Evolutionary conservation across 2,797 vertebrate genomes (phyloP).

Genomic region (Dallia pectoralis): DNA sequence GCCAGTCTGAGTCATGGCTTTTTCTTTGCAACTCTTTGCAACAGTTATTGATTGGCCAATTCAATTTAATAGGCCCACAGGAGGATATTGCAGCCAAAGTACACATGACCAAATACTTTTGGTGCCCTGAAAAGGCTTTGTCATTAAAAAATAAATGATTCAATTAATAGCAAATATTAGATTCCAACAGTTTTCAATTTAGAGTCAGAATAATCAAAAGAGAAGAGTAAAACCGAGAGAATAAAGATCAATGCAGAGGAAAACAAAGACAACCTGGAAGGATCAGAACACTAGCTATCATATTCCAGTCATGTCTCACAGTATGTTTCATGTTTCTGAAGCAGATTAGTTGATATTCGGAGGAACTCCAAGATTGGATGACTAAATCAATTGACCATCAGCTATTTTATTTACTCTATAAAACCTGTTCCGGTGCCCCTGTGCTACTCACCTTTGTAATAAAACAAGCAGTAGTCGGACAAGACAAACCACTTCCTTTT

Average conservation of each 20-base stretch:
- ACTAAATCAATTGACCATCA: slow-evolving; percentile 1
- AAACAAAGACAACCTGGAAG: slow-evolving; percentile 5
- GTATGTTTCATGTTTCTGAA: slow-evolving; percentile 20
- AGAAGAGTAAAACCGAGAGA: slow-evolving; percentile 26
- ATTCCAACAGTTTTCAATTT: too few relatives aligned
- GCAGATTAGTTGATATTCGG: background rate
- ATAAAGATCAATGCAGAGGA: too few relatives aligned
- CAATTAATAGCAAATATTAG: too few relatives aligned
- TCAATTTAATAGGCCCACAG: too few relatives aligned
- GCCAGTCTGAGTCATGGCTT: too few relatives aligned
- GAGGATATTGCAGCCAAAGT: too few relatives aligned
- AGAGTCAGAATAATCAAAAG: background rate
- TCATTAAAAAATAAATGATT: too few relatives aligned
- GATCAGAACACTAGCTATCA: too few relatives aligned
- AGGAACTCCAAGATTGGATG: slow-evolving; percentile 2
- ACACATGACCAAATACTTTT: too few relatives aligned
- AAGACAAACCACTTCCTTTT: slow-evolving; percentile 98
- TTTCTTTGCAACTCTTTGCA: too few relatives aligned
- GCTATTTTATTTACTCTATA: slow-evolving; percentile 6
- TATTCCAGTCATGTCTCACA: slow-evolving; percentile 18
- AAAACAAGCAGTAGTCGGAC: slow-evolving; percentile 97
- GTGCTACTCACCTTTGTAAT: slow-evolving; percentile 93
- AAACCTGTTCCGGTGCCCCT: slow-evolving; percentile 20
- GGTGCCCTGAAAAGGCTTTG: too few relatives aligned
- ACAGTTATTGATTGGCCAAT: too few relatives aligned